Evolutionary conservation across 1,140 invertebrate genomes (phyloP), one percentile per base, ranked within the genome.

Genomic region (Heterodera schachtii): DNA sequence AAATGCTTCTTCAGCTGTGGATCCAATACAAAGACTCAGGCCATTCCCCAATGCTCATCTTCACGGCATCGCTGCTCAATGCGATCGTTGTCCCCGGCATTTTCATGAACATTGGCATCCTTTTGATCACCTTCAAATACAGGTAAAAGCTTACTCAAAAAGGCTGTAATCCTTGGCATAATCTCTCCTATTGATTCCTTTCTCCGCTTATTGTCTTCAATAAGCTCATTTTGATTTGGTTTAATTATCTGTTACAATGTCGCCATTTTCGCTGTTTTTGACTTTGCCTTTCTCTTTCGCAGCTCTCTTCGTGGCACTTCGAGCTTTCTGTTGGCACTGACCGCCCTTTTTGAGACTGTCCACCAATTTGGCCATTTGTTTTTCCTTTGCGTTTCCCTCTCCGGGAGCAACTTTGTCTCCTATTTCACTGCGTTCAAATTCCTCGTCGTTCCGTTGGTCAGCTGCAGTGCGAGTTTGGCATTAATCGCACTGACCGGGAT

Each of bases 81-180:
- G 31, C 31, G 0, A 31, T 31, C 31, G 31, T 31, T 1, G 31
- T 31, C 31, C 31, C 31, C 31, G 31, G 31, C 31, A 31, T 31
- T 31, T 31, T 31, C 0, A 31, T 77, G 75, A 77, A 77, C 66
- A 19, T 66, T n/a, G 31, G 46, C 57, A 77, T 77, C 66, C 21
- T 77, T 60, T 77, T 49, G 21, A 19, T 77, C 43, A 77, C 75
- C 21, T n/a, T 77, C 44, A 77, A 77, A 77, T 77, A 77, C 43
- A 46, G 52, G 31, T 19, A 77, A 16, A 8, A 47, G 16, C 16
- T 57, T 52, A 13, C 31, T 31, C 31, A 76, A 2, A 41, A 66
- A 16, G 16, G 21, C n/a, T 44, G 11, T 57, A 75, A 75, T 5
- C 31, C 19, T 46, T 46, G 16, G n/a, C 31, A 5, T 64, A 60